These are phyloP conservation scores for Phylloscopus trochiloides DNA, from an alignment of 2,113 vertebrate species.

Conservation along the genomic window DNA sequence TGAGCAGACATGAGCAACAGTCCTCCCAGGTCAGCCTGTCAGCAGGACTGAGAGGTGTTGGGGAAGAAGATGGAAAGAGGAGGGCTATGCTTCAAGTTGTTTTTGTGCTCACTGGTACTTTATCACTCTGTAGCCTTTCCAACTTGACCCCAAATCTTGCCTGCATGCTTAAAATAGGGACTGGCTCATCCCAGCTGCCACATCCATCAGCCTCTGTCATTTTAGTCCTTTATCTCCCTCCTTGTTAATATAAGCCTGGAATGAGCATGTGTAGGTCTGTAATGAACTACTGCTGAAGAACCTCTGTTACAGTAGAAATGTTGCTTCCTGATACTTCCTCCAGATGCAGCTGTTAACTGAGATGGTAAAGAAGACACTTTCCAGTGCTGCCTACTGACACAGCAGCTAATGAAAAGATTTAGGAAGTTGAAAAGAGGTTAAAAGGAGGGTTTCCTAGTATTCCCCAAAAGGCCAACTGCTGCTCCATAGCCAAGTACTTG, in stretches of 20 bases:
- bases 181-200: conserved; percentile 53
- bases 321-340: not conserved
- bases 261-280: not conserved
- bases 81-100: not conserved
- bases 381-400: not conserved
- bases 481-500: not conserved
- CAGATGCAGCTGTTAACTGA: not conserved
- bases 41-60: not conserved
- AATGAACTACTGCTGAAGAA: not conserved
- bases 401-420: not conserved
- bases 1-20: not conserved
- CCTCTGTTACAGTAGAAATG: not conserved
- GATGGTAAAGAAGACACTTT: not conserved
- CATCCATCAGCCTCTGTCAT: conserved; percentile 45
- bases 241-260: conserved; percentile 36
- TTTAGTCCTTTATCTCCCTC: conserved; percentile 20
- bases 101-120: conserved; percentile 17
- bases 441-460: not conserved
- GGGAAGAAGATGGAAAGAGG: not conserved
- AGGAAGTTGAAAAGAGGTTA: not conserved
- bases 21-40: not conserved
- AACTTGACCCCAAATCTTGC: conserved; percentile 34
- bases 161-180: conserved; percentile 57
- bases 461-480: not conserved
- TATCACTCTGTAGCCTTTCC: not conserved